Percentiles rank a stretch among this genome's conserved stretches.
Conservation (phyloP, 2,888 invertebrate species). For the Pterostichus niger region DNA sequence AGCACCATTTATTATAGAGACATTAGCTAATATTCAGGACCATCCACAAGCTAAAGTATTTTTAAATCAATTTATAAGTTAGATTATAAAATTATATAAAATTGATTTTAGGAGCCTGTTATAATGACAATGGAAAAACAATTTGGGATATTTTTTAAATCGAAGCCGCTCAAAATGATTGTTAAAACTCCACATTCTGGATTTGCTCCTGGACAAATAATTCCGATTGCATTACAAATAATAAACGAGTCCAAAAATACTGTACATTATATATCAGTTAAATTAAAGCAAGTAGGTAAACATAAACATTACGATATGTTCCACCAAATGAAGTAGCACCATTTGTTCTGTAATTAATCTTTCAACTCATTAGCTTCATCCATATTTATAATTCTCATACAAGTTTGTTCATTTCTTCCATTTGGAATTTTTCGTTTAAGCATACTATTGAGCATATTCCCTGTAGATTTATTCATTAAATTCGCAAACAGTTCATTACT, state of each 20-base stretch:
- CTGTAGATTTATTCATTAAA: too few relatives aligned
- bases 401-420: too few relatives aligned
- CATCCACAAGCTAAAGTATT: not conserved
- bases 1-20: constrained; percentile 74
- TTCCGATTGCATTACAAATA: constrained; percentile 26
- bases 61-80: not conserved
- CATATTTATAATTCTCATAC: too few relatives aligned
- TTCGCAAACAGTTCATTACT: too few relatives aligned
- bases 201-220: constrained; percentile 29
- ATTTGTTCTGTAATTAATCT: too few relatives aligned
- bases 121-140: constrained; percentile 46
- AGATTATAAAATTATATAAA: not conserved
- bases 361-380: too few relatives aligned
- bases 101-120: constrained; percentile 7
- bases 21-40: not conserved
- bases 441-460: too few relatives aligned
- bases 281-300: not conserved
- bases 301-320: too few relatives aligned
- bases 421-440: too few relatives aligned
- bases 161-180: constrained; percentile 50
- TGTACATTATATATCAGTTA: not conserved
- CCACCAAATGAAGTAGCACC: too few relatives aligned
- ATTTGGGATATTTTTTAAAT: constrained; percentile 43
- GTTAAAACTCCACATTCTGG: constrained; percentile 48
- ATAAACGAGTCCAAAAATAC: not conserved